Conservation (phyloP, 2,113 vertebrate species). For the Zeus faber region DNA sequence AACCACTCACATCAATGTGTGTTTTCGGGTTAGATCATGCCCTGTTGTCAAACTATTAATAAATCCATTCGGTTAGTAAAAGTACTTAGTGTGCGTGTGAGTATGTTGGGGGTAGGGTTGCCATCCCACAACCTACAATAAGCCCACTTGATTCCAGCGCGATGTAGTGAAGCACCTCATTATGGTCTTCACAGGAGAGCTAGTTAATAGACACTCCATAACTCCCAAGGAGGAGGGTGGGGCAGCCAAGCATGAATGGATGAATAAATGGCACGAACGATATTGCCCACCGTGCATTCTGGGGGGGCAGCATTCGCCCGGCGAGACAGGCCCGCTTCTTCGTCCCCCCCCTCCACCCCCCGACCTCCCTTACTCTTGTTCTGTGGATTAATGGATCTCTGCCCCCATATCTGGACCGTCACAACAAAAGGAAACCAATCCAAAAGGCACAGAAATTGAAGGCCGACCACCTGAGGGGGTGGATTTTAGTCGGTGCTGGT, state of each 20-base stretch:
- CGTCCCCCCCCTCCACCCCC: too few relatives aligned
- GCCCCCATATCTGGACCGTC: too few relatives aligned
- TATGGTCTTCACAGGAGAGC: constrained; percentile 25
- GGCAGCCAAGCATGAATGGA: constrained; percentile 9
- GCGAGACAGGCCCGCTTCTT: too few relatives aligned
- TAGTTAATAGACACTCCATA: constrained; percentile 38
- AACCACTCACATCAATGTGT: too few relatives aligned
- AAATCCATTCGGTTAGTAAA: not conserved
- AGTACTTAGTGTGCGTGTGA: not conserved
- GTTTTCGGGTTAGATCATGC: too few relatives aligned
- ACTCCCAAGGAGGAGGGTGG: constrained; percentile 30
- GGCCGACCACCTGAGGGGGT: constrained; percentile 59
- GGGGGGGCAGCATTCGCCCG: too few relatives aligned
- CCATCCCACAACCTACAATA: not conserved
- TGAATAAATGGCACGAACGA: too few relatives aligned
- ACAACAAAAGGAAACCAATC: too few relatives aligned
- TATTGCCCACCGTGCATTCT: too few relatives aligned
- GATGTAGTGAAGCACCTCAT: constrained; percentile 36
- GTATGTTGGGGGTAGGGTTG: constrained; percentile 16
- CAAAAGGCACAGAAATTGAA: constrained; percentile 42
- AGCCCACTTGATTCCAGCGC: constrained; percentile 36
- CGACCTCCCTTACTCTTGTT: too few relatives aligned
- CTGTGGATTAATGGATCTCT: too few relatives aligned
- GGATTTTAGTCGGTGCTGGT: constrained; percentile 20
- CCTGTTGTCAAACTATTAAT: too few relatives aligned